Percentiles rank a stretch among this genome's conserved stretches.
Evolutionary conservation across 2,888 invertebrate species (phyloP).

Genomic region (Eurois occulta): DNA sequence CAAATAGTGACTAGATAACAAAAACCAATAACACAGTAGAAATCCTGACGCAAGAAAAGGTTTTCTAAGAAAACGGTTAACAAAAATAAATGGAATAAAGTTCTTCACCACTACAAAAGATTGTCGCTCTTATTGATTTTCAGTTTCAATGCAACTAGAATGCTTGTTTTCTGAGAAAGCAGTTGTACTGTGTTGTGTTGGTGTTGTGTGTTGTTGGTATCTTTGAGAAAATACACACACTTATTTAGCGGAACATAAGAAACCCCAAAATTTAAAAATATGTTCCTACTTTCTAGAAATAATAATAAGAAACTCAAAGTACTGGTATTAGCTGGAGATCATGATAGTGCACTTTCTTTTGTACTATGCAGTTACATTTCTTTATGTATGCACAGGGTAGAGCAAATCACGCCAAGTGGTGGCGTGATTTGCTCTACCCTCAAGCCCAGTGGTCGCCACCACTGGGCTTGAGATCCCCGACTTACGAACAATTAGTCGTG

Average conservation of each 20-base stretch:
- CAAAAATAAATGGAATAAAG: constrained; percentile 38
- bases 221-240: not conserved
- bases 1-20: not conserved
- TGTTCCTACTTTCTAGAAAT: no score
- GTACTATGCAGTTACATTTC: no score
- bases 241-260: not conserved
- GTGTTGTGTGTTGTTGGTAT: no score
- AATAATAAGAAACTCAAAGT: not conserved
- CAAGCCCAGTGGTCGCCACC: no score
- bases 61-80: not conserved
- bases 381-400: no score
- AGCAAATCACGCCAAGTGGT: no score
- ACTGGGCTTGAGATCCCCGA: no score
- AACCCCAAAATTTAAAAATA: not conserved
- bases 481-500: no score
- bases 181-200: no score
- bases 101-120: constrained; percentile 42
- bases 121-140: constrained; percentile 50
- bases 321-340: not conserved
- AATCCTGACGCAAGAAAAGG: not conserved
- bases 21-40: not conserved
- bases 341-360: not conserved
- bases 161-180: constrained; percentile 24
- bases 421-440: no score
- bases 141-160: constrained; percentile 13